Evolutionary conservation across 2,797 vertebrate species (phyloP).

Genomic region (Alca torda): DNA sequence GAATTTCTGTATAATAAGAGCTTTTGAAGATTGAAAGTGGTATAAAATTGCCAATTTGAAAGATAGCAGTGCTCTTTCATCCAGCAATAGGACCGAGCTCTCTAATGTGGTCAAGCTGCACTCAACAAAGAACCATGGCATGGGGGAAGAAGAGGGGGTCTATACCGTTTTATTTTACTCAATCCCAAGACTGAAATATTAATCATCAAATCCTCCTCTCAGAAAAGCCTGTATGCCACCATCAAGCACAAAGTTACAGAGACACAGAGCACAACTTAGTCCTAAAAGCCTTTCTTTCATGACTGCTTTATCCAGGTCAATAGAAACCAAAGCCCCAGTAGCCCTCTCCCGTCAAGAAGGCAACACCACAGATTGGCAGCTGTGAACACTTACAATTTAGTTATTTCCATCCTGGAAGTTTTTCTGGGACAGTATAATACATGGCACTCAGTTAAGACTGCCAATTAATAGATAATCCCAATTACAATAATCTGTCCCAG

Average conservation of each 20-base stretch:
- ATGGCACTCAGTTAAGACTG: background rate
- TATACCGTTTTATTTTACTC: background rate
- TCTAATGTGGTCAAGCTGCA: slow-evolving; percentile 1
- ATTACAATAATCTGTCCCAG: background rate
- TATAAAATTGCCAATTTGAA: slow-evolving; percentile 54
- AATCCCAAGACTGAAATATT: background rate
- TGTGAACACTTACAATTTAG: background rate
- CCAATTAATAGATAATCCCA: background rate
- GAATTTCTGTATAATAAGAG: slow-evolving; percentile 43
- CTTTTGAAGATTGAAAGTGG: slow-evolving; percentile 44
- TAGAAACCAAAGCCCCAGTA: background rate
- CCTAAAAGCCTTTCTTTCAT: background rate
- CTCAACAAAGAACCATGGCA: background rate
- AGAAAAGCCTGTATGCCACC: background rate
- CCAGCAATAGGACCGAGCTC: background rate
- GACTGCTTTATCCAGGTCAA: background rate
- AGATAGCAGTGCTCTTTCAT: slow-evolving; percentile 23
- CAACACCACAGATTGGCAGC: background rate
- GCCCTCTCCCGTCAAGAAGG: background rate
- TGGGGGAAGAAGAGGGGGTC: background rate
- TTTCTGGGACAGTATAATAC: background rate
- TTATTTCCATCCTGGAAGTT: background rate
- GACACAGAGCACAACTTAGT: background rate
- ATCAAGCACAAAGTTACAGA: background rate
- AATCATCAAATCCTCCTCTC: background rate